Conservation (phyloP, 2,797 vertebrate species). For the Petrocephalus schoutedeni region DNA sequence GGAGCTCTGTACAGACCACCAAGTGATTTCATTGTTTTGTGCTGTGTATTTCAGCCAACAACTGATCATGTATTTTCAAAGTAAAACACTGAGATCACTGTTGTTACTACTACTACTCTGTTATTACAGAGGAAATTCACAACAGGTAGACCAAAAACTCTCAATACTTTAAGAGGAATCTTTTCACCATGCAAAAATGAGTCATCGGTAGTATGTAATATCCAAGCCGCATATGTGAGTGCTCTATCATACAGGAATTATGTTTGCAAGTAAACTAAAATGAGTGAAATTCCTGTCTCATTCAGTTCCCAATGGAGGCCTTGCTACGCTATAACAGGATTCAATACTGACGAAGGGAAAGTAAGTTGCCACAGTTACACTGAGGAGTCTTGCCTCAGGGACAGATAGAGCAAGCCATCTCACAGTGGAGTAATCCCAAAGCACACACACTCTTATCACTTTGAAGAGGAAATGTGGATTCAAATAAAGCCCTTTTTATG, state of each 20-base stretch:
- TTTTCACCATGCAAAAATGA: not conserved
- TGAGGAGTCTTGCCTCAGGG: conserved; percentile 26
- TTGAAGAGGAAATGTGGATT: conserved; percentile 22
- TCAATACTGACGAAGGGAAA: conserved; percentile 31
- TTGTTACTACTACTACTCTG: not conserved
- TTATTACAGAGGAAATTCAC: not conserved
- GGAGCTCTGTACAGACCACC: not conserved
- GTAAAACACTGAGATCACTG: not conserved
- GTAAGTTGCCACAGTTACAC: conserved; percentile 35
- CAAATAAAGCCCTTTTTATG: conserved; percentile 19
- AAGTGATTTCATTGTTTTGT: not conserved
- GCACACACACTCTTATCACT: conserved; percentile 18
- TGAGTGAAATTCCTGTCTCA: conserved; percentile 4
- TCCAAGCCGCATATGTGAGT: conserved; percentile 18
- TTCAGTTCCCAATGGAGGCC: conserved; percentile 14
- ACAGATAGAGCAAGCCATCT: conserved; percentile 19
- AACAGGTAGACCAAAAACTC: not conserved
- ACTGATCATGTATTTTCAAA: not conserved
- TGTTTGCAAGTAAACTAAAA: conserved; percentile 22
- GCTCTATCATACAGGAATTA: conserved; percentile 20
- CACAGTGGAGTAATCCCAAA: conserved; percentile 14
- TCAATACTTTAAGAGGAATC: not conserved
- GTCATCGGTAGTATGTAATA: not conserved
- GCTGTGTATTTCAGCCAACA: not conserved
- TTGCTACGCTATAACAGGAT: conserved; percentile 36